Evolutionary conservation across 2,888 invertebrate species (phyloP).

Genomic region (Rotaria socialis): DNA sequence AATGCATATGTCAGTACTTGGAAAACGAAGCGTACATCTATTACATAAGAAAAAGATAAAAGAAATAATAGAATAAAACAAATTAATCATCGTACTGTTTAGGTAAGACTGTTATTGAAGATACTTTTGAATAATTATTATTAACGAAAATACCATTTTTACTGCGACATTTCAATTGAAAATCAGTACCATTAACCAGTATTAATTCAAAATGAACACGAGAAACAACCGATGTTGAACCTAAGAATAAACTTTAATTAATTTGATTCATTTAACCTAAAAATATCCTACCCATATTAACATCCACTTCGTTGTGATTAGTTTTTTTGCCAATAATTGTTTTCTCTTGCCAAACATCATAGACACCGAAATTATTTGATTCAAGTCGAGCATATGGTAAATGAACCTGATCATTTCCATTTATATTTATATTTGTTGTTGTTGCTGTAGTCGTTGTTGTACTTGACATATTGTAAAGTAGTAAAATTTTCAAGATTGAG

Average conservation of each 20-base stretch:
- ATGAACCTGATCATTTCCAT: background rate
- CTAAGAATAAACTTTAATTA: background rate
- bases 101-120: background rate
- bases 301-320: background rate
- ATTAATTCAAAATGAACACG: conserved; percentile 2
- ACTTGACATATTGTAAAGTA: background rate
- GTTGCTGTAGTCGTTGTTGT: background rate
- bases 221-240: conserved; percentile 2
- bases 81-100: background rate
- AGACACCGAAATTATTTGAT: background rate
- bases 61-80: background rate
- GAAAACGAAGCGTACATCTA: conserved; percentile 30
- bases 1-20: conserved; percentile 12
- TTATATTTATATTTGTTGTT: background rate
- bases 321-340: background rate
- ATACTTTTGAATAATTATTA: conserved; percentile 35
- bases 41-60: background rate
- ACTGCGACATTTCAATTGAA: conserved; percentile 41
- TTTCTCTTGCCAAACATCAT: conserved; percentile 26
- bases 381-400: conserved; percentile 15
- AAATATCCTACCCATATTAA: background rate
- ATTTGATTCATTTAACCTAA: background rate
- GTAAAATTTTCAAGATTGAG: no score
- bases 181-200: background rate
- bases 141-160: conserved; percentile 46